Conservation (phyloP, 2,888 invertebrate species). For the Epirrhoe alternata region DNA sequence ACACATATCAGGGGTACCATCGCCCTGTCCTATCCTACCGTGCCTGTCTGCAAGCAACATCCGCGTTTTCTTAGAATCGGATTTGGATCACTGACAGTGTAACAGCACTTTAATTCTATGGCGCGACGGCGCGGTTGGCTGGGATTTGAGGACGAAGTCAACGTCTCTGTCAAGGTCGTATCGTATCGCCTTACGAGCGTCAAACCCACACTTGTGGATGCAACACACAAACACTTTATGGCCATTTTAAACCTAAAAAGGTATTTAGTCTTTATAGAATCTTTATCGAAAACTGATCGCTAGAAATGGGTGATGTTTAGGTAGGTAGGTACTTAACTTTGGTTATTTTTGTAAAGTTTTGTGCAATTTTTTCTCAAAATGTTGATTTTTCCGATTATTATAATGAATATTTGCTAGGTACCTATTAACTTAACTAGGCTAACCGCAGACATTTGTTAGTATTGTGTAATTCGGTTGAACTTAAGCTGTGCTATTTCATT, state of each 20-base stretch:
- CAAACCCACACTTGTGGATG: slow-evolving; percentile 53
- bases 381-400: no score
- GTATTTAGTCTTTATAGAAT: neutral
- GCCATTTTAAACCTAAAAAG: slow-evolving; percentile 11
- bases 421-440: neutral
- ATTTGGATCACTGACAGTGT: neutral
- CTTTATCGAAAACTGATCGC: neutral
- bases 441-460: slow-evolving; percentile 21
- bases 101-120: slow-evolving; percentile 47
- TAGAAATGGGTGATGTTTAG: neutral
- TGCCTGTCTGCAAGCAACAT: neutral
- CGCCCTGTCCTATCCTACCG: no score
- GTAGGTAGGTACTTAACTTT: neutral
- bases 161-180: slow-evolving; percentile 79
- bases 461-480: slow-evolving; percentile 27
- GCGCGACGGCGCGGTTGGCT: slow-evolving; percentile 56
- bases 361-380: no score
- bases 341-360: no score
- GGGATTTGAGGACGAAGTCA: slow-evolving; percentile 77
- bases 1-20: no score
- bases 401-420: neutral
- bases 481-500: slow-evolving; percentile 14
- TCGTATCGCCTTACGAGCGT: slow-evolving; percentile 55
- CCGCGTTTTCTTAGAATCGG: neutral
- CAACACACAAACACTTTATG: slow-evolving; percentile 24